phyloP scores from a whole-genome alignment of 2,888 invertebrate species.

The Lithophane ornitopus region DNA sequence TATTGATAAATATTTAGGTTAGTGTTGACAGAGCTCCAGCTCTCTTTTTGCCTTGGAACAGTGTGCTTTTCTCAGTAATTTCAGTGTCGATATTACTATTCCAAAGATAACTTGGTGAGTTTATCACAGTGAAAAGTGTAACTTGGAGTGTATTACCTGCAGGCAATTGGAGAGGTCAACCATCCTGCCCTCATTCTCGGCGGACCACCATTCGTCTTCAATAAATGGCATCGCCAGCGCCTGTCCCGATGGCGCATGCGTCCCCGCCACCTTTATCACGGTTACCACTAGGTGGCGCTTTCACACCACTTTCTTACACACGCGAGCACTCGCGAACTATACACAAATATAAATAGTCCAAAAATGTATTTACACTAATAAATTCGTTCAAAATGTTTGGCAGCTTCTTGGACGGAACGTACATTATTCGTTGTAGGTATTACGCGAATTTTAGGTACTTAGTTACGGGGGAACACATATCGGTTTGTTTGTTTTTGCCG shows the following conservation, averaged over 20 bases:
- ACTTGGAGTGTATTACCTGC: constrained; percentile 90
- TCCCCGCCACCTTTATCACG: constrained; percentile 91
- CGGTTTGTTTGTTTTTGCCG: constrained; percentile 71
- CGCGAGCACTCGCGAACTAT: constrained; percentile 80
- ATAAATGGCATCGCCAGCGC: constrained; percentile 98
- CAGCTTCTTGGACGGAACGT: constrained; percentile 88
- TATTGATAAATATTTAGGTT: neutral
- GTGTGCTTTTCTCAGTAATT: neutral
- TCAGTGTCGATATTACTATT: constrained; percentile 15
- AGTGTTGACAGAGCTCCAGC: neutral
- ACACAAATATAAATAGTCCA: constrained; percentile 77
- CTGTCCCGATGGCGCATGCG: constrained; percentile 91
- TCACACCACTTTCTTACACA: constrained; percentile 73
- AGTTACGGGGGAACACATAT: constrained; percentile 85
- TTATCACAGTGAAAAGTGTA: constrained; percentile 30
- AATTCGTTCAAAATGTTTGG: constrained; percentile 89
- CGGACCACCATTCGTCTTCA: constrained; percentile 98
- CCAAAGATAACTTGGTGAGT: constrained; percentile 21
- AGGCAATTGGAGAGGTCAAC: constrained; percentile 97
- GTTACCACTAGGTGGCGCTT: constrained; percentile 86
- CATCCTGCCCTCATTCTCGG: constrained; percentile 98
- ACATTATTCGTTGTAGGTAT: constrained; percentile 86
- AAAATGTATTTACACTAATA: constrained; percentile 84
- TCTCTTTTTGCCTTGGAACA: neutral
- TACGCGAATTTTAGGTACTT: constrained; percentile 82